Evolutionary conservation across 2,888 invertebrate genomes (phyloP), one percentile per base, ranked within the genome.

Genomic region (Lumbricus terrestris): DNA sequence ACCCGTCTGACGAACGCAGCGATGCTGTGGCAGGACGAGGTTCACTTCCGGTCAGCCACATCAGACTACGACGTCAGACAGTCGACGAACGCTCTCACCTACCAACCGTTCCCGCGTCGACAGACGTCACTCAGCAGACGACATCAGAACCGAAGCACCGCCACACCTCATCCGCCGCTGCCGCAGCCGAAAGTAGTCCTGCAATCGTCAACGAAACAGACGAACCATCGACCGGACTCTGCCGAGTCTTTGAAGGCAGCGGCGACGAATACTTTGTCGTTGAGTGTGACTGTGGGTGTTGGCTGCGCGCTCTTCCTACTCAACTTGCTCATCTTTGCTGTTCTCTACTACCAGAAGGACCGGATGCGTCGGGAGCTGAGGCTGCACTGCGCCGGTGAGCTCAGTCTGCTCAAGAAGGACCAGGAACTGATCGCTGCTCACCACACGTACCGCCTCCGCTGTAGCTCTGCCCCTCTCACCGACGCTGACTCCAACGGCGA

Each of bases 301-400:
- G 98, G 98, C 69, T 98, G 98, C 94, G 98, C 98, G 13, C 95
- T 98, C 91, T 96, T 98, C 40, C 97, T 98, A 93, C 95, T 98
- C 6, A 98, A 98, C 94, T 97, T 98, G 88, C 95, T 98, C 42
- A 98, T 98, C 94, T 98, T 98, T 94, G 98, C 98, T 90, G 98
- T 98, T 11, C 97, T 98, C 0, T 98, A 98, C 95, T 98, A 98
- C 94, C 98, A 98, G 94, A 93, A 95, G 90, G 95, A 95, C 90
- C 91, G 94, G 38, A 94, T 92, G 40, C 89, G 92, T 47, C 91
- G 94, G 37, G 92, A 93, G 89, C 93, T 91, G 91, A 83, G 90
- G 34, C 35, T 85, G 35, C 85, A 85, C 85, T 85, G 85, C 85
- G 85, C 35, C 85, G 85, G 85, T 3, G 85, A 85, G 34, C 85